Conservation (phyloP, 2,888 invertebrate species). For the Hydriomena furcata region DNA sequence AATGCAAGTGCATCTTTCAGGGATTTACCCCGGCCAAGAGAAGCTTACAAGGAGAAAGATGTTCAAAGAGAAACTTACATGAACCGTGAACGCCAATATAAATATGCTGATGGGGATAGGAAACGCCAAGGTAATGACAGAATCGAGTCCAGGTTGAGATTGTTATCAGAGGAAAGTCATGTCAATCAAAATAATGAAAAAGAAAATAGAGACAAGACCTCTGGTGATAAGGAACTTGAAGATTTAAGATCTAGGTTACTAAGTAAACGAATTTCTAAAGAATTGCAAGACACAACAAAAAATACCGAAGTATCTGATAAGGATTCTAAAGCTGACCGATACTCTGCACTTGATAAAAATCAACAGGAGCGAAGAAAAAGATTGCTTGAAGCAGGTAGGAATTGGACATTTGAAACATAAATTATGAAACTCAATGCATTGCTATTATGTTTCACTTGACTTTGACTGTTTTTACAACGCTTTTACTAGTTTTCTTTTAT, state of each 20-base stretch:
- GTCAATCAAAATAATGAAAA: constrained; percentile 71
- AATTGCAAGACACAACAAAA: constrained; percentile 75
- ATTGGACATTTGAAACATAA: not conserved
- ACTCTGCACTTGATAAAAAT: constrained; percentile 71
- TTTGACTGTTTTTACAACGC: too few species aligned
- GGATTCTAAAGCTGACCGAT: constrained; percentile 60
- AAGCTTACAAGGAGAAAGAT: constrained; percentile 66
- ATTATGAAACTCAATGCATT: too few species aligned
- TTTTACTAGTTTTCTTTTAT: not conserved
- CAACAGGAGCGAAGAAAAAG: constrained; percentile 86
- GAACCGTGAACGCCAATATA: constrained; percentile 66
- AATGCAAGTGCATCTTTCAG: constrained; percentile 49
- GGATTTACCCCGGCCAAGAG: constrained; percentile 56
- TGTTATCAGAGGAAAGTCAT: constrained; percentile 67
- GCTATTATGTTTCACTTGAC: too few species aligned
- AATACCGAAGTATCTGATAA: constrained; percentile 73
- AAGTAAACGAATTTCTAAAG: constrained; percentile 87
- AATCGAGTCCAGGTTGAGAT: constrained; percentile 69
- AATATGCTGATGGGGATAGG: constrained; percentile 65
- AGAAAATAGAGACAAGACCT: constrained; percentile 73
- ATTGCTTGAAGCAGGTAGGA: constrained; percentile 86
- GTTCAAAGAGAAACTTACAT: constrained; percentile 62
- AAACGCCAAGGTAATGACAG: constrained; percentile 66
- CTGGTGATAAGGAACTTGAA: constrained; percentile 86
- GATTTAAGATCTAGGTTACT: constrained; percentile 89